A percentile compares a stretch with the other conserved stretches of the same genome.
These are phyloP conservation scores for Coremacera marginata DNA, from an alignment of 2,888 invertebrate species.

Conservation along the genomic window DNA sequence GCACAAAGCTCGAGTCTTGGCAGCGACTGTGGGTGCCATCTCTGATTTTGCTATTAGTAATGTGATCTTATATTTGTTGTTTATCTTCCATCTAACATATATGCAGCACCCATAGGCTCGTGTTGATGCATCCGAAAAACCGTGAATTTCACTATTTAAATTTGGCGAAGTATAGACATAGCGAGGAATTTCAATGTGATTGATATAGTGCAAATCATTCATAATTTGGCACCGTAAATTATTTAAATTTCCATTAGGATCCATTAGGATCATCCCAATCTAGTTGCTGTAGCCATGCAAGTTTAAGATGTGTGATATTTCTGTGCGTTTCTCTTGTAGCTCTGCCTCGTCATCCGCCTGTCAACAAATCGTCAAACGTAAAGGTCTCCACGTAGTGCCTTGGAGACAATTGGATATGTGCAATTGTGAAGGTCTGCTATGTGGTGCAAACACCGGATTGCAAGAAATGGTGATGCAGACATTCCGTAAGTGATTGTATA, in stretches of 20 bases:
- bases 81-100: constrained; percentile 23
- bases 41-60: constrained; percentile 45
- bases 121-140: too few species aligned
- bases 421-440: neutral
- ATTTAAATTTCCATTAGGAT: neutral
- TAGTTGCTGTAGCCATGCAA: neutral
- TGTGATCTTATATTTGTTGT: constrained; percentile 7
- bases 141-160: too few species aligned
- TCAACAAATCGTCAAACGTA: neutral
- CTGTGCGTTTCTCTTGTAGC: neutral
- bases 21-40: constrained; percentile 45
- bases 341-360: neutral
- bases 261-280: neutral
- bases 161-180: neutral
- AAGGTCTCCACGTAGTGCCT: neutral
- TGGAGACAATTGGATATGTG: neutral
- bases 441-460: neutral
- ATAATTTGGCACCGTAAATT: too few species aligned
- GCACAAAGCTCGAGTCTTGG: constrained; percentile 30
- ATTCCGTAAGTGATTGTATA: neutral
- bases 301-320: neutral
- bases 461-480: neutral
- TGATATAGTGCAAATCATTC: neutral
- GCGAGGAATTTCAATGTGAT: neutral
- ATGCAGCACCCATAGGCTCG: constrained; percentile 37